Percentiles rank a stretch among this genome's conserved stretches.
These are phyloP conservation scores for Drosophila bipectinata DNA, from an alignment of 1,140 invertebrate genomes.

Conservation along the genomic window DNA sequence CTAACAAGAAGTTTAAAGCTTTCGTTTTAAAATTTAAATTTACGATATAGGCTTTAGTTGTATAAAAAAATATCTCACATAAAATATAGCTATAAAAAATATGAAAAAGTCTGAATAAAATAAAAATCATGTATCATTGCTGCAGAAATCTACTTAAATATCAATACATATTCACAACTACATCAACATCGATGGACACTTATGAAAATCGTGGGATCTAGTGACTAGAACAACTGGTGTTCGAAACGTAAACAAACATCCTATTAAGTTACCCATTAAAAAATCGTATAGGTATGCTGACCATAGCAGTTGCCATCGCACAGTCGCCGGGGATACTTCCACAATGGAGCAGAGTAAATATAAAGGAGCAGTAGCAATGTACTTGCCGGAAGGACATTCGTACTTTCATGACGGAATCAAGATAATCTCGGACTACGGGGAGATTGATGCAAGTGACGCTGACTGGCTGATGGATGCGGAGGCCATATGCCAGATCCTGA, in stretches of 20 bases:
- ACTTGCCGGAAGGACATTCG: conserved; percentile 39
- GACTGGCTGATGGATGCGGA: conserved; percentile 50
- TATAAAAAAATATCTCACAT: too few species aligned
- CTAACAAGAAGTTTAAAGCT: too few species aligned
- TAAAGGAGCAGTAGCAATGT: conserved; percentile 4
- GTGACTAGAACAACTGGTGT: not conserved
- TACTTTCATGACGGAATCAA: conserved; percentile 56
- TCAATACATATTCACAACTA: not conserved
- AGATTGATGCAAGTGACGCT: conserved; percentile 44
- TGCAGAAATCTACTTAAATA: not conserved
- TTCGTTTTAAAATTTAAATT: not conserved
- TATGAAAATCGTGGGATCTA: not conserved
- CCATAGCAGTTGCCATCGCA: conserved; percentile 1
- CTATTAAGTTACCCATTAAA: conserved; percentile 9
- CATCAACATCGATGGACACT: not conserved
- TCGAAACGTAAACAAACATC: conserved; percentile 10
- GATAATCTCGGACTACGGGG: conserved; percentile 43
- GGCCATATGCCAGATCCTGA: conserved; percentile 37
- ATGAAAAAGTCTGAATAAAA: too few species aligned
- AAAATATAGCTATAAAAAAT: too few species aligned
- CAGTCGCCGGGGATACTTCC: not conserved
- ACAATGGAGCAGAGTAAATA: conserved; percentile 10
- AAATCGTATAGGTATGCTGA: not conserved
- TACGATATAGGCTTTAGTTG: too few species aligned
- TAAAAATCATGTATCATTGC: not conserved